Evolutionary conservation across 1,140 invertebrate species (phyloP).

Genomic region (Sipha flava): DNA sequence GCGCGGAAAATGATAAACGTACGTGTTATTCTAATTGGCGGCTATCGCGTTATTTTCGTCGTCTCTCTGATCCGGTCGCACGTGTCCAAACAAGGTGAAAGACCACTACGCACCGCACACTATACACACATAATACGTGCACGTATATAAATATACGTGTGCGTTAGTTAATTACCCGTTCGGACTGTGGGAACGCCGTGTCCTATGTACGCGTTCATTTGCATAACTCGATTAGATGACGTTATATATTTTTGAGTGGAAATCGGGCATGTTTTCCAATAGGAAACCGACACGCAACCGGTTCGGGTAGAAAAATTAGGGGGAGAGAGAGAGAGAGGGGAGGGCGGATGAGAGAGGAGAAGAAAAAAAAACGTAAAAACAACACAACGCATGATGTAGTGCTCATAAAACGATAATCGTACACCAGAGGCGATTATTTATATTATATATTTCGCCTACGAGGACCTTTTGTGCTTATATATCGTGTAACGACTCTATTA

Average conservation of each 20-base stretch:
- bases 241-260: not conserved
- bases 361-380: not conserved
- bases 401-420: too few relatives aligned
- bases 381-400: too few relatives aligned
- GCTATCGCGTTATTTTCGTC: not conserved
- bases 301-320: too few relatives aligned
- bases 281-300: not conserved
- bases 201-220: not conserved
- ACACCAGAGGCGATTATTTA: too few relatives aligned
- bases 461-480: too few relatives aligned
- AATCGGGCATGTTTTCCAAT: not conserved
- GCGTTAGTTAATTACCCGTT: not conserved
- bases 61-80: conserved; percentile 3
- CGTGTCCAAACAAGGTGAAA: conserved; percentile 24
- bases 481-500: too few relatives aligned
- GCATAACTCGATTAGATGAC: conserved; percentile 23
- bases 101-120: not conserved
- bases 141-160: not conserved
- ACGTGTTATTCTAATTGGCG: not conserved
- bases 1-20: not conserved
- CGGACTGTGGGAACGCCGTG: conserved; percentile 19
- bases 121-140: too few relatives aligned
- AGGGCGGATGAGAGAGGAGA: not conserved
- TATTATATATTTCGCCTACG: too few relatives aligned
- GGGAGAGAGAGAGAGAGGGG: too few relatives aligned